Base-by-base conservation (phyloP, 2,797 vertebrate species). In the Perdix hodgsoniae region DNA sequence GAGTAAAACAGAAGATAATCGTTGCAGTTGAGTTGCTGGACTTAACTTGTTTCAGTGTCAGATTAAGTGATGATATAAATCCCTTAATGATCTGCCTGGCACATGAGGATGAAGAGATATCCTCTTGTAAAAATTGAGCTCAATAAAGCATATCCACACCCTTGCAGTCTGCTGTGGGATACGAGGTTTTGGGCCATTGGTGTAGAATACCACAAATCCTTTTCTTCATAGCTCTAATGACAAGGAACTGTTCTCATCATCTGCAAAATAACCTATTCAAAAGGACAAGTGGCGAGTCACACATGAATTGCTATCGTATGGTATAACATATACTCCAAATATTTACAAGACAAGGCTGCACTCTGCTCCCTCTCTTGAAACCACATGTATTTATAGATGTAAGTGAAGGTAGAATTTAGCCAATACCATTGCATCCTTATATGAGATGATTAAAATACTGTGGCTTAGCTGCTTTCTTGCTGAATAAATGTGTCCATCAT, bases 321-420 rank as follows among this genome's bases (percentile, higher is more conserved):
- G 37, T 63, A 71, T 65, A 57, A 83, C 13, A 10, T 77, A 54
- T 17, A 65, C 57, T 89, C 83, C 49, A 71, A 94, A 90, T 88
- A 88, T 90, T 93, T 88, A 92, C 85, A 84, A 82, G 83, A 79
- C 59, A 67, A 61, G 64, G 21, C 83, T 90, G 75, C 1, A 1
- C 61, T 95, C 83, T 88, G 89, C 74, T 94, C 64, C 81, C 42
- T 80, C 19, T 91, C 85, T 63, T 74, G 91, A 95, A 96, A 94
- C 92, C 95, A 91, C 88, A 73, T 70, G 26, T 33, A 81, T 63
- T 82, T 94, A 84, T 78, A 82, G 80, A 86, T 2, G 2, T 44
- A 70, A 89, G 65, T 37, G 71, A 88, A 24, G 40, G 80, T 64
- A 83, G 79, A 90, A 86, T 72, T 50, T 83, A 86, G 80, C 67